A percentile compares a stretch with the other conserved stretches of the same genome.
phyloP scores from a whole-genome alignment of 2,113 vertebrate species.

The Loxodonta africana region DNA sequence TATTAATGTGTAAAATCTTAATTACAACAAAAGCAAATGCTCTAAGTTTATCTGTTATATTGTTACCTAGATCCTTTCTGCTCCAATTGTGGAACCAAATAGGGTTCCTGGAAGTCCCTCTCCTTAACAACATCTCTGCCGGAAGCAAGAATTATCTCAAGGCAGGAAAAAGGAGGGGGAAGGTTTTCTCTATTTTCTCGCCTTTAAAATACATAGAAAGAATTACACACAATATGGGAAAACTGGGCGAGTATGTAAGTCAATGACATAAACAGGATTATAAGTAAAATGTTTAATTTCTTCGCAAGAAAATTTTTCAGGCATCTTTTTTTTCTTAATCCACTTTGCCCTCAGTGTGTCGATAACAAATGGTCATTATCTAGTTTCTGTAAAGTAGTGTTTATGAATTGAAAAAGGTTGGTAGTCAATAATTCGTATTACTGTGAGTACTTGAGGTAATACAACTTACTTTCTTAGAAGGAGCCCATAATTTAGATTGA shows the following conservation, averaged over 20 bases:
- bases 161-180: not conserved
- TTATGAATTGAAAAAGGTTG: not conserved
- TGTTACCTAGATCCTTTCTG: not conserved
- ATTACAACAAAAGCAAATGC: not conserved
- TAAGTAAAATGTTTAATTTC: not conserved
- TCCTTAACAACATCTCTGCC: not conserved
- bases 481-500: not conserved
- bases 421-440: not conserved
- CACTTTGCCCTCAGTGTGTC: not conserved
- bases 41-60: not conserved
- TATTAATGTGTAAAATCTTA: not conserved
- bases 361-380: not conserved
- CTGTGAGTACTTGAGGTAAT: not conserved
- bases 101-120: not conserved
- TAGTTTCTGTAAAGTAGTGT: constrained; percentile 6
- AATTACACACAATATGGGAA: not conserved
- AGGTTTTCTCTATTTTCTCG: not conserved
- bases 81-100: not conserved
- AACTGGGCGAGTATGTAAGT: not conserved
- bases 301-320: not conserved
- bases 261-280: not conserved
- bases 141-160: not conserved
- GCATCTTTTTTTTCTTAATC: not conserved
- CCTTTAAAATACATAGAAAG: not conserved
- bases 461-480: constrained; percentile 39